phyloP scores from a whole-genome alignment of 1,140 invertebrate genomes.

The Drosophila athabasca region DNA sequence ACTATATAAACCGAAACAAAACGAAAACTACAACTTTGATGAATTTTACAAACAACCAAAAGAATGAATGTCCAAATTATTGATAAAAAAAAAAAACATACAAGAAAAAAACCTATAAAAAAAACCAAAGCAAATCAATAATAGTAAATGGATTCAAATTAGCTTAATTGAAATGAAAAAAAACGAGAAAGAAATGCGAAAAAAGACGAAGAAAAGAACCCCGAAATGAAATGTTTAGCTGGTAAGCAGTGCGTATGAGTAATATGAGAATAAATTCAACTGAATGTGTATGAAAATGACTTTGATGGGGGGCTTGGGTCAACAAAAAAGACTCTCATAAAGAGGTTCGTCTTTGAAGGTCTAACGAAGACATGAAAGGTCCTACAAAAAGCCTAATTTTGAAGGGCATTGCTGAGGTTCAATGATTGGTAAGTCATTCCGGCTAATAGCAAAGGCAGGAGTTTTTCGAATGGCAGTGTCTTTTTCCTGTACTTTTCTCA shows the following conservation, averaged over 20 bases:
- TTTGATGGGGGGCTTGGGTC: conserved; percentile 10
- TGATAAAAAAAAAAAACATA: conserved; percentile 43
- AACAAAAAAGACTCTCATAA: too few species aligned
- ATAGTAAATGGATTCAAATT: conserved; percentile 66
- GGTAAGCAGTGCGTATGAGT: conserved; percentile 69
- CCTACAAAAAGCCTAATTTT: not conserved
- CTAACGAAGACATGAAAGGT: too few species aligned
- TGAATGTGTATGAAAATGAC: conserved; percentile 62
- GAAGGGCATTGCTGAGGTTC: too few species aligned
- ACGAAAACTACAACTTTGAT: conserved; percentile 64
- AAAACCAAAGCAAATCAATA: conserved; percentile 64
- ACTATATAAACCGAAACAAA: conserved; percentile 24
- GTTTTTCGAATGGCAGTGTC: not conserved
- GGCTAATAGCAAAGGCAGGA: too few species aligned
- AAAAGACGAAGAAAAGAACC: conserved; percentile 25
- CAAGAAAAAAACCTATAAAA: conserved; percentile 30
- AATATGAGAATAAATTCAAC: conserved; percentile 73
- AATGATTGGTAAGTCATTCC: not conserved
- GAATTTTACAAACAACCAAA: conserved; percentile 69
- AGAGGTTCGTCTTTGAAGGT: too few species aligned
- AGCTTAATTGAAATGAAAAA: conserved; percentile 67
- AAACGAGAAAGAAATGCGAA: conserved; percentile 3
- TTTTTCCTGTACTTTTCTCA: too few species aligned
- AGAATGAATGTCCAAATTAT: conserved; percentile 64
- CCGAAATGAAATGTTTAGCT: conserved; percentile 56